phyloP scores from a whole-genome alignment of 2,888 invertebrate genomes.

The Nymphalis polychloros region DNA sequence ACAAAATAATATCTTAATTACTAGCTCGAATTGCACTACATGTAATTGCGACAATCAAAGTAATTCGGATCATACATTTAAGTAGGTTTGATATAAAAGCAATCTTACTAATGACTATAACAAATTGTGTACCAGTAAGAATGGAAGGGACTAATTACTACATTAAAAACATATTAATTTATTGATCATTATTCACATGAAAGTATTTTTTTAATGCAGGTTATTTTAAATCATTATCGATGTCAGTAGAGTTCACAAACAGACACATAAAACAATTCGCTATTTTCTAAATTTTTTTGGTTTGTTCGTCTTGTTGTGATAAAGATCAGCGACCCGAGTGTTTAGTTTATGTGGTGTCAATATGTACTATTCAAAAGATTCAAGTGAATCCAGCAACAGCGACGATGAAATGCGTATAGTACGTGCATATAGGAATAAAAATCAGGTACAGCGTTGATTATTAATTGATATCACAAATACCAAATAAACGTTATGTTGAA shows the following conservation, averaged over 20 bases:
- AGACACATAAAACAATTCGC: neutral
- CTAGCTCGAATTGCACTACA: neutral
- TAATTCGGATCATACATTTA: slow-evolving; percentile 1
- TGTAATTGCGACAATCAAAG: neutral
- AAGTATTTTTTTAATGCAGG: neutral
- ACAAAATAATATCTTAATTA: neutral
- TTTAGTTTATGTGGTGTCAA: slow-evolving; percentile 9
- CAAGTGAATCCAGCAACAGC: slow-evolving; percentile 18
- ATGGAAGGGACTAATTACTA: neutral
- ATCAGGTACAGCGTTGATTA: neutral
- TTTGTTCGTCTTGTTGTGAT: slow-evolving; percentile 18
- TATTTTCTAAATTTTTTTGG: neutral
- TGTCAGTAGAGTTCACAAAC: neutral
- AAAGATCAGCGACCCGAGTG: slow-evolving; percentile 39
- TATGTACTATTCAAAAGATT: neutral
- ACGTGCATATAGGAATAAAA: slow-evolving; percentile 3
- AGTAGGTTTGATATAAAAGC: neutral
- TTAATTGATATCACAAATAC: neutral
- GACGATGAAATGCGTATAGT: slow-evolving; percentile 17
- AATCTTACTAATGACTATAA: slow-evolving; percentile 4
- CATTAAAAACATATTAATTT: slow-evolving; percentile 19
- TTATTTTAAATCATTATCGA: neutral
- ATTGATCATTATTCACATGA: slow-evolving; percentile 1
- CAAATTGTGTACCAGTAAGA: neutral
- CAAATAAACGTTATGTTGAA: neutral